Percentiles rank a stretch among this genome's conserved stretches.
phyloP scores from a whole-genome alignment of 1,140 invertebrate genomes.

The Nasonia longicornis region DNA sequence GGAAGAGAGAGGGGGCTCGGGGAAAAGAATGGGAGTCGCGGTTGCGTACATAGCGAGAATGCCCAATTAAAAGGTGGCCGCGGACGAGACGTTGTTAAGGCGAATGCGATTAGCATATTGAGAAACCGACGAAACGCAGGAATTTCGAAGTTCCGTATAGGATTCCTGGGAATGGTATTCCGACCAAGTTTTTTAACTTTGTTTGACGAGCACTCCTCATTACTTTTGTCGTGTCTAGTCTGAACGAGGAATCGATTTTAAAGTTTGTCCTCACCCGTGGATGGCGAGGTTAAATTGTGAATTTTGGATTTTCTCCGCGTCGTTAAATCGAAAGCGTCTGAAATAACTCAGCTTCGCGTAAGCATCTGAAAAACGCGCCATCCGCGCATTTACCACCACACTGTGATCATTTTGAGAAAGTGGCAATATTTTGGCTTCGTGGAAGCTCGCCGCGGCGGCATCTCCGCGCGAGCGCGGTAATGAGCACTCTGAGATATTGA shows the following conservation, averaged over 20 bases:
- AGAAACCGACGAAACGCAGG: slow-evolving; percentile 39
- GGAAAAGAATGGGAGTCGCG: neutral
- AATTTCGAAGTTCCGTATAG: slow-evolving; percentile 31
- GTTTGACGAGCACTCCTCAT: slow-evolving; percentile 43
- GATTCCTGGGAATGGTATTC: slow-evolving; percentile 47
- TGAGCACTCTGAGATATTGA: slow-evolving; percentile 41
- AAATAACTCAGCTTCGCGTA: slow-evolving; percentile 1
- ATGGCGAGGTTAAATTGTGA: too few species aligned
- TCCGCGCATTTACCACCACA: slow-evolving; percentile 19
- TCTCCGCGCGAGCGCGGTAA: neutral
- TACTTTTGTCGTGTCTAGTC: slow-evolving; percentile 40
- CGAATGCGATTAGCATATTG: slow-evolving; percentile 46
- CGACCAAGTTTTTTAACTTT: slow-evolving; percentile 33
- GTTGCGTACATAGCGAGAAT: slow-evolving; percentile 40
- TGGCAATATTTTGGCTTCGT: slow-evolving; percentile 38
- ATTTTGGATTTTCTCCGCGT: too few species aligned
- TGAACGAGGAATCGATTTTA: slow-evolving; percentile 21
- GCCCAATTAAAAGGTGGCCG: slow-evolving; percentile 46
- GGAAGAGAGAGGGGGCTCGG: neutral
- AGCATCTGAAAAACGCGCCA: neutral
- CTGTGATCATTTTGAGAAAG: slow-evolving; percentile 39
- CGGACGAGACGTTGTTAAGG: slow-evolving; percentile 40
- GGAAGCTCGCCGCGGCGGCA: neutral
- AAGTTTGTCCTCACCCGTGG: neutral
- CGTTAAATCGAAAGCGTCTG: too few species aligned